Conservation (phyloP, 2,113 vertebrate genomes). For the Protomyctophum bolini region DNA sequence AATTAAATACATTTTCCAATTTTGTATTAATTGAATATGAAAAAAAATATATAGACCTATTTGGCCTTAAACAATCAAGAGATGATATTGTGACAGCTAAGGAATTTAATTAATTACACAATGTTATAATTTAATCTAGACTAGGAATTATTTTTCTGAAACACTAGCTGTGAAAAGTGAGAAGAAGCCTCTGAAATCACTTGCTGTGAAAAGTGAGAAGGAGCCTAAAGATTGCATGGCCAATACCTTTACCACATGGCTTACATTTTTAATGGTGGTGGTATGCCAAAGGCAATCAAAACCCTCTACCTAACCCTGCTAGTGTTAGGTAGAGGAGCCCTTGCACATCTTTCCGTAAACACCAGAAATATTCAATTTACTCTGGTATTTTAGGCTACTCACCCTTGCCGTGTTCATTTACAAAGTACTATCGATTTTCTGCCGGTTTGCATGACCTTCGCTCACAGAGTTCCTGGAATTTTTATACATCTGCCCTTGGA, state of each 20-base stretch:
- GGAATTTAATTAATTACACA: not conserved
- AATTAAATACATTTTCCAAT: not conserved
- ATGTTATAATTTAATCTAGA: not conserved
- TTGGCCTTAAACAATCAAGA: constrained; percentile 6
- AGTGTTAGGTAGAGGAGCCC: not conserved
- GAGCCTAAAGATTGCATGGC: too few relatives aligned
- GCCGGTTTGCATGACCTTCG: constrained; percentile 48
- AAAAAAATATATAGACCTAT: not conserved
- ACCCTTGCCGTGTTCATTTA: constrained; percentile 17
- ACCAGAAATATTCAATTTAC: not conserved
- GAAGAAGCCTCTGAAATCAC: too few relatives aligned
- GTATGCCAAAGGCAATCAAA: not conserved
- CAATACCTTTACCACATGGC: not conserved
- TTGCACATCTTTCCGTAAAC: not conserved
- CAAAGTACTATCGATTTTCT: constrained; percentile 36
- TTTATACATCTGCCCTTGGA: constrained; percentile 27
- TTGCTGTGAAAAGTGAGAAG: not conserved
- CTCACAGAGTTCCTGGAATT: constrained; percentile 18
- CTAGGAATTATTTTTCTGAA: not conserved
- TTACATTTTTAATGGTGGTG: not conserved
- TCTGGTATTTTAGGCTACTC: not conserved
- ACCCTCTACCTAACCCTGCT: not conserved
- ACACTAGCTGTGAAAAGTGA: not conserved
- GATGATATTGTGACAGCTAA: constrained; percentile 1
- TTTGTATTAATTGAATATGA: too few relatives aligned